These are phyloP conservation scores for Bujurquina vittata DNA, from an alignment of 2,113 vertebrate species.

Conservation along the genomic window DNA sequence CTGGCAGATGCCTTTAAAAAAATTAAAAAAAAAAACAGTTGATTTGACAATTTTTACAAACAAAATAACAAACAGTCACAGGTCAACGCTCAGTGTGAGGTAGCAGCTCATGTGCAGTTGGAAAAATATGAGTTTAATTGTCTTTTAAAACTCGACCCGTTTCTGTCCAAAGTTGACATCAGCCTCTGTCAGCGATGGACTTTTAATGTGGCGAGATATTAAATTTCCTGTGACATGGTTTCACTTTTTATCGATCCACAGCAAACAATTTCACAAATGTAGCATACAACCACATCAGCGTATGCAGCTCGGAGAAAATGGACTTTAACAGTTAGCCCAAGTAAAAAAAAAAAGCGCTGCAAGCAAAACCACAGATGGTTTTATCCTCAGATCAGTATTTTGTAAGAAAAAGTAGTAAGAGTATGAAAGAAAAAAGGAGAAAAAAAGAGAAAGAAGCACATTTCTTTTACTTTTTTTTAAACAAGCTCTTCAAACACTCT, in stretches of 20 bases:
- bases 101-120: background rate
- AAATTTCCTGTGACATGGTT: background rate
- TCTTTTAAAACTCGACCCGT: background rate
- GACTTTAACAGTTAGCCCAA: background rate
- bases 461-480: background rate
- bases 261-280: slow-evolving; percentile 8
- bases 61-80: background rate
- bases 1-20: no score
- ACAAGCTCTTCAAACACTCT: background rate
- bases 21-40: no score
- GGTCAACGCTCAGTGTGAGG: no score
- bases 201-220: slow-evolving; percentile 4
- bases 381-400: background rate
- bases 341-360: background rate
- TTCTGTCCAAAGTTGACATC: background rate
- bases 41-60: background rate
- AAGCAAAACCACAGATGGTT: slow-evolving; percentile 17
- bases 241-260: background rate
- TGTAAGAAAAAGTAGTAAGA: background rate
- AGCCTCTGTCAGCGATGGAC: background rate
- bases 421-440: rapidly evolving
- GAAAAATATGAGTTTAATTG: background rate
- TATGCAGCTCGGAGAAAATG: background rate
- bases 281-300: background rate
- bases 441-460: background rate